Base-by-base conservation (phyloP, 2,888 invertebrate species). In the Zygothrica quintamaculata region DNA sequence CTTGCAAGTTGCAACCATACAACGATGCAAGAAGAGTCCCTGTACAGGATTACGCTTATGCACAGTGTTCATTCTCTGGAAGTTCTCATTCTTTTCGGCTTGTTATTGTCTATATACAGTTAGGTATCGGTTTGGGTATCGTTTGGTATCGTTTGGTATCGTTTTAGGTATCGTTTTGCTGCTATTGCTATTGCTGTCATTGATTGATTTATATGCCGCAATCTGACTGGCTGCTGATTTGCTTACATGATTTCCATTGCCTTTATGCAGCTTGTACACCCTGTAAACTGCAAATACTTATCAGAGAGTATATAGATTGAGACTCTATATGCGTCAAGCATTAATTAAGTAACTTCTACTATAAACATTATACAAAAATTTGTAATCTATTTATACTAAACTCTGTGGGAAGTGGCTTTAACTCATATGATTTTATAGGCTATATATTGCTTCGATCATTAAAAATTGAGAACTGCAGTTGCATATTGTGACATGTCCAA, bases 151-250 rank as follows among this genome's bases (percentile, higher is more conserved):
- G n/a, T n/a, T n/a, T n/a, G n/a, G n/a, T n/a, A n/a, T n/a, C n/a
- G 42, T 15, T 18, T 48, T 25, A 12, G 22, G 15, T 47, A 36
- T 15, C 42, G 31, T 15, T 42, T 44, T 6, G n/a, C n/a, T n/a
- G n/a, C n/a, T n/a, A n/a, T n/a, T n/a, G n/a, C n/a, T n/a, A n/a
- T n/a, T n/a, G n/a, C n/a, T 42, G 51, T 42, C 59, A 58, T 69
- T 69, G 70, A 69, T 59, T 70, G 69, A 70, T 59, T 65, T 69
- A 69, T 51, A 64, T 48, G 46, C 48, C 2, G 25, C 44, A 46
- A 9, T 39, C 29, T 46, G 57, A 46, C 57, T 57, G 51, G 36
- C 15, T 50, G 57, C 34, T 55, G 50, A 57, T 53, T 53, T 37
- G 11, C 7, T 18, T 18, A 16, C 7, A 29, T 29, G 29, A 29